These are phyloP conservation scores for Anguilla marmorata DNA, from an alignment of 2,797 vertebrate species.

Conservation along the genomic window DNA sequence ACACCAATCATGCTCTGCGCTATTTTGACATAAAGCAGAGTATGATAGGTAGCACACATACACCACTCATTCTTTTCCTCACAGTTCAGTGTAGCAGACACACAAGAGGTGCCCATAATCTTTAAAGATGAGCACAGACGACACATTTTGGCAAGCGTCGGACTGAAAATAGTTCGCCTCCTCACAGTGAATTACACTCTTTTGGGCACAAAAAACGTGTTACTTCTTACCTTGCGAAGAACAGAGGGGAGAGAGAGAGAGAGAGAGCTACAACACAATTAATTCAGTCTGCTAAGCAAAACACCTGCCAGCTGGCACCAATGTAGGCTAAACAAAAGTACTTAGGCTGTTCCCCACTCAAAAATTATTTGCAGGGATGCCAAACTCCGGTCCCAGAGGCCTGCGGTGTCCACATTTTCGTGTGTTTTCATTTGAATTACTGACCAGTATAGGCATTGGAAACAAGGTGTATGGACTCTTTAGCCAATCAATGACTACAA, in stretches of 20 bases:
- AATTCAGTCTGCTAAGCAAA: slow-evolving; percentile 1
- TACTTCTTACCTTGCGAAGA: not conserved
- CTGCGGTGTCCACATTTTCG: not conserved
- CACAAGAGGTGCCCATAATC: not conserved
- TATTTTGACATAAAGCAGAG: not conserved
- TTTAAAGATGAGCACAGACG: not conserved
- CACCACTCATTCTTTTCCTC: not conserved
- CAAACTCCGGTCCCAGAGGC: not conserved
- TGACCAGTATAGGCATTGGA: not conserved
- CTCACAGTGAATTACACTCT: not conserved
- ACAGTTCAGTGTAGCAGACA: not conserved
- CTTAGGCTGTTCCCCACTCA: slow-evolving; percentile 19
- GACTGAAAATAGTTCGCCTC: not conserved
- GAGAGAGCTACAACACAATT: slow-evolving; percentile 18
- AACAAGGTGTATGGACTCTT: not conserved
- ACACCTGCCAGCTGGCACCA: not conserved
- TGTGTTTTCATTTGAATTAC: not conserved
- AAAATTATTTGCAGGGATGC: not conserved
- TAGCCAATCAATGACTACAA: not conserved
- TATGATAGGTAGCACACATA: not conserved
- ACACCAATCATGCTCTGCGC: not conserved
- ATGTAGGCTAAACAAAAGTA: not conserved
- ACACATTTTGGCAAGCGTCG: not conserved
- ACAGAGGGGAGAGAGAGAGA: not conserved
- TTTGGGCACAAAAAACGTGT: not conserved